Evolutionary conservation across 2,797 vertebrate species (phyloP), one percentile per base, ranked within the genome.

Genomic region (Cottoperca gobio): DNA sequence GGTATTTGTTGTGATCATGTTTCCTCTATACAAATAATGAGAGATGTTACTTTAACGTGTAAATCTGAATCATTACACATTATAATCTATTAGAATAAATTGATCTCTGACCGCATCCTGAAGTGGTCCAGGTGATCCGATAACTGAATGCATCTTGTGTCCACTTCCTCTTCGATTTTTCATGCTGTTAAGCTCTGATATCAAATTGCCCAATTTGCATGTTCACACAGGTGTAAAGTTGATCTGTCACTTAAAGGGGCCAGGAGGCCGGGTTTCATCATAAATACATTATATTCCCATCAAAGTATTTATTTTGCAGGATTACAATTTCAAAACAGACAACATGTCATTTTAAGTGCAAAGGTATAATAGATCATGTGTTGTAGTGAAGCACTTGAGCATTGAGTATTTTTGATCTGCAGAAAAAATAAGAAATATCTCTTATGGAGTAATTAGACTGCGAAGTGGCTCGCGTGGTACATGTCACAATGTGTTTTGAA

Each of bases 271-370:
- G 19, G 66, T 84, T 60, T 77, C 54, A 55, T 70, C 67, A 64
- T 82, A 57, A 86, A 48, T 45, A 8, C 37, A 60, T 85, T 83
- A 82, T 17, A 53, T 66, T 58, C 6, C 39, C 28, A 81, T 83
- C 23, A 79, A 70, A 68, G 43, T 65, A 60, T 70, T 55, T 59
- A 60, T 63, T 42, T 39, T 49, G 24, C 54, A 26, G 35, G 61
- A 55, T 33, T 17, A 12, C 17, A 45, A 28, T 69, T 80, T 48
- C 3, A 58, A 78, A 68, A 37, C 24, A 39, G 62, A 69, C 31
- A 24, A n/a, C 26, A 45, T 16, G 23, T 45, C n/a, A 26, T 49
- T 40, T 43, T 60, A 57, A 76, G 37, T 59, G 42, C 53, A 66
- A 45, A 63, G 53, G 48, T 76, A 55, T n/a, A 60, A 52, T 11